phyloP scores from a whole-genome alignment of 2,888 invertebrate species.

The Eupithecia vulgata region DNA sequence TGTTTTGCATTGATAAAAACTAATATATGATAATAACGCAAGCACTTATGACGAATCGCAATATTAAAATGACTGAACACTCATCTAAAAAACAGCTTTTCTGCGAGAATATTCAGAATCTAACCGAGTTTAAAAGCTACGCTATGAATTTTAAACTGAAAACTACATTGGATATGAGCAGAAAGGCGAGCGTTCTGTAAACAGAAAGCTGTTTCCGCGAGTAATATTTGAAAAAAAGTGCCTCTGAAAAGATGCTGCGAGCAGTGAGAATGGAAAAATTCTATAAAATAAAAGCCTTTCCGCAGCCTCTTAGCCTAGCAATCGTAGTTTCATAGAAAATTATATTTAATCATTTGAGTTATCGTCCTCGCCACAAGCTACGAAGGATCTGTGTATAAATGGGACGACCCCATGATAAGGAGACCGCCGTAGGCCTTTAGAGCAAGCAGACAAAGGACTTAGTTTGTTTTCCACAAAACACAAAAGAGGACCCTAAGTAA shows the following conservation, averaged over 20 bases:
- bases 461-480: slow-evolving; percentile 69
- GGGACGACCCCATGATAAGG: slow-evolving; percentile 64
- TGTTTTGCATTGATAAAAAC: too few relatives aligned
- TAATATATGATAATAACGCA: too few relatives aligned
- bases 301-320: slow-evolving; percentile 33
- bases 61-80: slow-evolving; percentile 60
- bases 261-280: slow-evolving; percentile 61
- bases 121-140: slow-evolving; percentile 73
- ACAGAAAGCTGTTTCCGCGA: slow-evolving; percentile 64
- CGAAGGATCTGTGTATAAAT: slow-evolving; percentile 44
- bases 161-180: slow-evolving; percentile 75
- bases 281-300: slow-evolving; percentile 40
- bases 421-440: slow-evolving; percentile 67
- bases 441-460: slow-evolving; percentile 68
- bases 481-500: slow-evolving; percentile 71
- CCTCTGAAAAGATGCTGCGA: slow-evolving; percentile 60
- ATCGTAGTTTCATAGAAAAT: slow-evolving; percentile 37
- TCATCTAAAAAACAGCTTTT: slow-evolving; percentile 66
- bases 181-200: slow-evolving; percentile 71
- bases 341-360: slow-evolving; percentile 30
- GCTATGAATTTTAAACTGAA: slow-evolving; percentile 77
- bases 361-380: slow-evolving; percentile 31
- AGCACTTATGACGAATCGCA: slow-evolving; percentile 40
- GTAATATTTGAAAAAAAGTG: slow-evolving; percentile 71
- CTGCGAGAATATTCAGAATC: slow-evolving; percentile 63